phyloP scores from a whole-genome alignment of 2,888 invertebrate species.

The Bombylius discolor region DNA sequence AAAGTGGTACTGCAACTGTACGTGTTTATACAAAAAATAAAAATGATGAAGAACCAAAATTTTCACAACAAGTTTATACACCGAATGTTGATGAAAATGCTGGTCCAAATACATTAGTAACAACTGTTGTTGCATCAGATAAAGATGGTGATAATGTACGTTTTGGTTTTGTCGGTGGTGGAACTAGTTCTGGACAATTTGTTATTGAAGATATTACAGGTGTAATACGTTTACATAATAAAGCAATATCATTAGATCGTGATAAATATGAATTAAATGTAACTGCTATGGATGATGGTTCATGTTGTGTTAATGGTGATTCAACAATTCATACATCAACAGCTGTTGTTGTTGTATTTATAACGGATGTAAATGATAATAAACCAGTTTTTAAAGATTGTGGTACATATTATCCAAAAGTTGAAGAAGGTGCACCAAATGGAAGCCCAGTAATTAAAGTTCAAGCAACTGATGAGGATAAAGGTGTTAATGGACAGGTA shows the following conservation, averaged over 20 bases:
- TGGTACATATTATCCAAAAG: constrained; percentile 82
- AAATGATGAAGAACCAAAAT: constrained; percentile 94
- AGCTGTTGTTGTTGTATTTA: constrained; percentile 90
- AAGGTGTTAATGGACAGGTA: constrained; percentile 82
- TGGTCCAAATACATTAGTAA: constrained; percentile 86
- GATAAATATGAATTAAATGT: constrained; percentile 95
- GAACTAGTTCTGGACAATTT: constrained; percentile 81
- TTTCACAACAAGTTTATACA: constrained; percentile 91
- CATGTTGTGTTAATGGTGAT: constrained; percentile 85
- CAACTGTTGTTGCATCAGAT: constrained; percentile 92
- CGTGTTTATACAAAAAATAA: constrained; percentile 95
- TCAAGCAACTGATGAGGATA: constrained; percentile 89
- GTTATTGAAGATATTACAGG: constrained; percentile 92
- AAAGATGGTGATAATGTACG: constrained; percentile 94
- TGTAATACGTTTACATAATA: constrained; percentile 78
- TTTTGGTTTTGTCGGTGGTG: constrained; percentile 82
- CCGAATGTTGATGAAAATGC: constrained; percentile 94
- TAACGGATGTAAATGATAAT: constrained; percentile 94
- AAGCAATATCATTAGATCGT: constrained; percentile 73
- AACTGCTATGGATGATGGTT: constrained; percentile 94
- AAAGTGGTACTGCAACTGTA: constrained; percentile 86
- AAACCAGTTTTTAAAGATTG: constrained; percentile 94
- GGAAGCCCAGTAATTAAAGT: constrained; percentile 89
- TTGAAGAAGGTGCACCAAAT: constrained; percentile 87
- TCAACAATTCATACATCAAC: constrained; percentile 83